These are phyloP conservation scores for Ceramica pisi DNA, from an alignment of 2,888 invertebrate genomes.

Conservation along the genomic window DNA sequence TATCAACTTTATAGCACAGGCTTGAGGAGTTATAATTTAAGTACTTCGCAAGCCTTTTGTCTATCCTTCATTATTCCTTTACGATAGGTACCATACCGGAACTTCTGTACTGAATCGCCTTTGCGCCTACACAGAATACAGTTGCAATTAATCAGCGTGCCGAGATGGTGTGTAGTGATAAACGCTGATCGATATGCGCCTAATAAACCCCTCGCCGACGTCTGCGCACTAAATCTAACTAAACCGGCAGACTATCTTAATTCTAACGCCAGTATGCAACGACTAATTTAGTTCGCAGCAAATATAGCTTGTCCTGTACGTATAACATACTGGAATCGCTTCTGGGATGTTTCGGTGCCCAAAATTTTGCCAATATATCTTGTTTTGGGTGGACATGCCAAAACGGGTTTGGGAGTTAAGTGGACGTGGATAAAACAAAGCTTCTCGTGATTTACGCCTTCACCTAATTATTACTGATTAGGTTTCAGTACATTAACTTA, in stretches of 20 bases:
- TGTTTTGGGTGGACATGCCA: background rate
- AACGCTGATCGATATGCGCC: conserved; percentile 43
- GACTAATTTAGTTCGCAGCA: conserved; percentile 10
- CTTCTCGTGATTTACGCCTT: background rate
- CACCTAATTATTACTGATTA: background rate
- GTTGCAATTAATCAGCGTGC: conserved; percentile 55
- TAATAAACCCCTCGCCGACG: conserved; percentile 29
- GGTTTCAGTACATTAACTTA: background rate
- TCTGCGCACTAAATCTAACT: conserved; percentile 39
- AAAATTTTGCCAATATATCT: background rate
- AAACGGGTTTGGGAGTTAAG: background rate
- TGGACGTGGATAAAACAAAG: conserved; percentile 9
- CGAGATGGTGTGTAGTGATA: conserved; percentile 41
- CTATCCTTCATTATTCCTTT: too few species aligned
- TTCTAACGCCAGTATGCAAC: conserved; percentile 17
- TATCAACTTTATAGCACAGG: too few species aligned
- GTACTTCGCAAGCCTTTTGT: too few species aligned
- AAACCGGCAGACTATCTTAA: conserved; percentile 12
- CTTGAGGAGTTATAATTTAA: too few species aligned
- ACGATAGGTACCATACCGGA: background rate
- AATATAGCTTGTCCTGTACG: background rate
- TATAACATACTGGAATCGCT: background rate
- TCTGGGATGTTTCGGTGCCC: background rate
- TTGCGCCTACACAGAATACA: conserved; percentile 41
- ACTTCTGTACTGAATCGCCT: conserved; percentile 20